Evolutionary conservation across 2,113 vertebrate genomes (phyloP), one percentile per base, ranked within the genome.

Genomic region (Cettia cetti): DNA sequence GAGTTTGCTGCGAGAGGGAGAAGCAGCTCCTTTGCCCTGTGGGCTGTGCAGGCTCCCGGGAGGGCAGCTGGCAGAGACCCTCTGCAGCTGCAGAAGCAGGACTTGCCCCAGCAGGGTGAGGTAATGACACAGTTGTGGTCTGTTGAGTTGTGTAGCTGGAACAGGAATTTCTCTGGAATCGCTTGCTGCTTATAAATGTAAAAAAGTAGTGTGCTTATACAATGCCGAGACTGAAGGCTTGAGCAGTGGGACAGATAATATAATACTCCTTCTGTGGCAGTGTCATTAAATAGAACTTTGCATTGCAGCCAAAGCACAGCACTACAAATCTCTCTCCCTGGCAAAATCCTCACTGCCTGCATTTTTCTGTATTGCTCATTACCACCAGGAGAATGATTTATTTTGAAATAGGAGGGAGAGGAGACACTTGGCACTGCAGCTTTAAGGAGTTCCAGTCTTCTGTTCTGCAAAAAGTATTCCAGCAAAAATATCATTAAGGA

Each of bases 281-380:
- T 66, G 86, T 84, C 95, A 93, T 97, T 97, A 96, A 97, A 97
- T 81, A 96, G 94, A 97, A 95, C 82, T 93, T 96, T 94, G 94
- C 95, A 80, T 86, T 37, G 80, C 74, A 96, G 96, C 94, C 95
- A 97, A 97, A 97, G 90, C 85, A 82, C 82, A 80, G 89, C 68
- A 78, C 90, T 93, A 74, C 77, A 95, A 90, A 70, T 94, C 90
- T 92, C 79, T 85, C 75, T 94, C 77, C 76, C 82, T 94, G 93
- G 91, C 95, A 97, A 91, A 85, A 81, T 71, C 74, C 49, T 96
- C 8, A 1, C 81, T 89, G 95, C 94, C 50, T 94, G 78, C 72
- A 91, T 95, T 96, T 96, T 96, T 95, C 92, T 97, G 52, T 89
- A 72, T 96, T 95, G 91, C 88, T 97, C 93, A 93, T 96, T 93